Evolutionary conservation across 2,113 vertebrate species (phyloP), one percentile per base, ranked within the genome.

Genomic region (Rafetus swinhoei): DNA sequence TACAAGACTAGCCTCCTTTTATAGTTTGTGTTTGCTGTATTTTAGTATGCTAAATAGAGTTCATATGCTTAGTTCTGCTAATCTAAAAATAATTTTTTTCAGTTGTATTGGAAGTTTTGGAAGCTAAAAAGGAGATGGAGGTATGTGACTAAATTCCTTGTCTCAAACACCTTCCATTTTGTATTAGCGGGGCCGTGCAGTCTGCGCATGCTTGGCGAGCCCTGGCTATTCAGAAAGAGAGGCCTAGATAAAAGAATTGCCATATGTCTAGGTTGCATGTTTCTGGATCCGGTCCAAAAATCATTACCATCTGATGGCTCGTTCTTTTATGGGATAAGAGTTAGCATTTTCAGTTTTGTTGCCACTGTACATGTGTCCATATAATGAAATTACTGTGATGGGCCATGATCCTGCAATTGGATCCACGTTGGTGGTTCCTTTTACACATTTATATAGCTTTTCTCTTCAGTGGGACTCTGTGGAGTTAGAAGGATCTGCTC

Each of bases 101-200:
- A 13, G 24, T 85, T 89, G 22, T 35, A 65, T 52, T 57, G 72
- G 76, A 52, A 77, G 21, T 77, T 32, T 62, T 79, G 16, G 18
- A 94, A 29, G 55, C 24, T 81, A 56, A 89, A 45, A 86, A 76
- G 88, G 86, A 90, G 92, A 91, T 77, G 9, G 72, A 95, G 84
- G 16, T 5, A 1, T 8, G 6, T 25, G 60, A 65, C 15, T 65
- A 32, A 94, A 12, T 21, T 95, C 92, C 60, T 52, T 88, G 22
- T 1, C 86, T 90, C 57, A 52, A 32, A 55, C 79, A 19, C 82
- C 86, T 91, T 88, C 0, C 0, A 79, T 29, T 83, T 65, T 32
- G 29, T 91, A 52, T 45, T 79, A 0, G 16, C 39, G 5, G 39
- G 39, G 39, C 39, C 39, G 39, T 5, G 5, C 39, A 45, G 39